Percentiles rank a stretch among this genome's conserved stretches.
Conservation (phyloP, 2,113 vertebrate genomes). For the Australoheros scitulus region DNA sequence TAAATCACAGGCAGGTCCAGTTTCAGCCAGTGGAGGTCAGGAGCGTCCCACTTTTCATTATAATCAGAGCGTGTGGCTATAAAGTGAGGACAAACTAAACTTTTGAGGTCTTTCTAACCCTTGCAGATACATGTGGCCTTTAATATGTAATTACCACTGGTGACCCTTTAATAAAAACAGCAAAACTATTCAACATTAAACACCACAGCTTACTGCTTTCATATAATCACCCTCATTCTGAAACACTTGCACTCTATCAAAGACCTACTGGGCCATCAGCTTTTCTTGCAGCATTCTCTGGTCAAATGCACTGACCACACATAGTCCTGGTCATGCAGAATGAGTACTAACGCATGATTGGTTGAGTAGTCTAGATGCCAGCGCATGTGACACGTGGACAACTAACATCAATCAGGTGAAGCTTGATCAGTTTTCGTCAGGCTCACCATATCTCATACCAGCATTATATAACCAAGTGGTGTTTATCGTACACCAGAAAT, state of each 20-base stretch:
- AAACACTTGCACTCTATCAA: not conserved
- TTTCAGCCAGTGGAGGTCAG: constrained; percentile 62
- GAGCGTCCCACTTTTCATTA: constrained; percentile 12
- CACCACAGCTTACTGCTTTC: not conserved
- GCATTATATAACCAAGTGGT: constrained; percentile 13
- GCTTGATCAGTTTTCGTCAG: not conserved
- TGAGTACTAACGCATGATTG: not conserved
- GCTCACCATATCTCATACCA: not conserved
- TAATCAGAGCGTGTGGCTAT: not conserved
- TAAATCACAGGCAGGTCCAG: not conserved
- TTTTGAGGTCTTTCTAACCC: not conserved
- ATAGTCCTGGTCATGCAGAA: not conserved
- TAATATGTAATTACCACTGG: constrained; percentile 15
- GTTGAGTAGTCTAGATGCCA: not conserved
- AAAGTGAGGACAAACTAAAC: not conserved
- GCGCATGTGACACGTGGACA: not conserved
- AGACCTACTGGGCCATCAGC: not conserved
- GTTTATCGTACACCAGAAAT: constrained; percentile 11
- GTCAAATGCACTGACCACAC: not conserved
- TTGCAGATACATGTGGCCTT: constrained; percentile 26
- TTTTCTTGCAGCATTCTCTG: not conserved
- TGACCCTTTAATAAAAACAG: constrained; percentile 23
- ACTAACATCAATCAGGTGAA: not conserved
- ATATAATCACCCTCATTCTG: constrained; percentile 22
- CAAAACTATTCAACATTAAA: constrained; percentile 41